Percentiles rank a stretch among this genome's conserved stretches.
These are phyloP conservation scores for Fregata magnificens DNA, from an alignment of 2,113 vertebrate genomes.

Conservation along the genomic window DNA sequence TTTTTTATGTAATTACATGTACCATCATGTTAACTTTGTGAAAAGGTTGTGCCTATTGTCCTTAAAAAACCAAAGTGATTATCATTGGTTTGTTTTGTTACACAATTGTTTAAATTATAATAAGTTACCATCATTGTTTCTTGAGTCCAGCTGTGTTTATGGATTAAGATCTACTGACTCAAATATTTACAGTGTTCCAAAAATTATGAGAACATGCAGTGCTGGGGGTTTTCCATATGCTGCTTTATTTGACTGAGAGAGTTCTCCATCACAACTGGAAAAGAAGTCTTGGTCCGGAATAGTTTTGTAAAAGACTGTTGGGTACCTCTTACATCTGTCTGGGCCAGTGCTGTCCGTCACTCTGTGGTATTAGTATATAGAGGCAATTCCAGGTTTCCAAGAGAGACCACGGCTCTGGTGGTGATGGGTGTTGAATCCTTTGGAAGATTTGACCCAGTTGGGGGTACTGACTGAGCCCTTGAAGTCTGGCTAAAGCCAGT, in stretches of 20 bases:
- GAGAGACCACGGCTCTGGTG: background rate
- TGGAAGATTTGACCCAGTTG: background rate
- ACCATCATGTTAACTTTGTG: slow-evolving; percentile 73
- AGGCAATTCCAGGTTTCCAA: background rate
- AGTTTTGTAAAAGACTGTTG: background rate
- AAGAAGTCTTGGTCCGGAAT: background rate
- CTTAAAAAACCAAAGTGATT: slow-evolving; percentile 77
- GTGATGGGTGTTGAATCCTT: background rate
- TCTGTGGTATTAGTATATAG: background rate
- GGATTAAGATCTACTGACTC: slow-evolving; percentile 83
- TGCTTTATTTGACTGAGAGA: slow-evolving; percentile 26
- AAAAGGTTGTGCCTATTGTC: slow-evolving; percentile 75
- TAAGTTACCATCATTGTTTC: slow-evolving; percentile 76
- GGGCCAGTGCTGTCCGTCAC: background rate
- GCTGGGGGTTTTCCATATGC: slow-evolving; percentile 77
- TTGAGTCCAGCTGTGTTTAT: slow-evolving; percentile 84
- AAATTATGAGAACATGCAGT: slow-evolving; percentile 77
- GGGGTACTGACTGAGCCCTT: background rate
- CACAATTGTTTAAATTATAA: slow-evolving; percentile 82
- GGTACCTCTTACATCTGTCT: background rate
- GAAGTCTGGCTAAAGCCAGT: background rate
- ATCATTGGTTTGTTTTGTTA: slow-evolving; percentile 79
- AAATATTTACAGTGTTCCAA: slow-evolving; percentile 82
- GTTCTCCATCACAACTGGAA: slow-evolving; percentile 38
- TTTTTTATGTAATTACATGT: slow-evolving; percentile 76